Conservation (phyloP, 2,888 invertebrate species). For the Spisula subtruncata region DNA sequence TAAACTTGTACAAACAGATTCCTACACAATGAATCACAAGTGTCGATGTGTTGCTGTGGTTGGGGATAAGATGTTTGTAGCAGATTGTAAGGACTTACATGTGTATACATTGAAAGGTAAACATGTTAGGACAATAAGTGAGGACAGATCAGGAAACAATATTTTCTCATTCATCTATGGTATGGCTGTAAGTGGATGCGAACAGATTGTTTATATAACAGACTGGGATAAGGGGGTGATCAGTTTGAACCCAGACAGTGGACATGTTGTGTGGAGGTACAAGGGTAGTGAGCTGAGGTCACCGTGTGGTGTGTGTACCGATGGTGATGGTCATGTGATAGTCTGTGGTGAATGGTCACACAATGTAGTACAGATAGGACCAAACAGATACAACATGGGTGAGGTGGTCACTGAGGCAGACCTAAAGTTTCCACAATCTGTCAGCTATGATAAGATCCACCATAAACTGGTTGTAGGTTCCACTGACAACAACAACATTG, state of each 20-base stretch:
- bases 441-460: slow-evolving; percentile 9
- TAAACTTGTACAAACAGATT: neutral
- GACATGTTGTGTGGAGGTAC: neutral
- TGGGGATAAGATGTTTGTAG: neutral
- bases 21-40: neutral
- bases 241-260: neutral
- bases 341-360: neutral
- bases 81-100: neutral
- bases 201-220: neutral
- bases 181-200: neutral
- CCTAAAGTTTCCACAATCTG: neutral
- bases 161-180: neutral
- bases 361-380: slow-evolving; percentile 22
- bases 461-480: slow-evolving; percentile 1
- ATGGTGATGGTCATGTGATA: neutral
- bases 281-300: neutral
- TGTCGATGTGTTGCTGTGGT: neutral
- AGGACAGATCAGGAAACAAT: neutral
- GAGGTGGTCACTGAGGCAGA: neutral
- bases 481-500: neutral
- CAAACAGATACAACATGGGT: slow-evolving; percentile 7
- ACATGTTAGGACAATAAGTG: neutral
- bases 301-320: slow-evolving; percentile 19
- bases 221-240: neutral
- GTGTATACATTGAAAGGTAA: slow-evolving; percentile 24